These are phyloP conservation scores for Morone saxatilis DNA, from an alignment of 2,113 vertebrate genomes.

Conservation along the genomic window DNA sequence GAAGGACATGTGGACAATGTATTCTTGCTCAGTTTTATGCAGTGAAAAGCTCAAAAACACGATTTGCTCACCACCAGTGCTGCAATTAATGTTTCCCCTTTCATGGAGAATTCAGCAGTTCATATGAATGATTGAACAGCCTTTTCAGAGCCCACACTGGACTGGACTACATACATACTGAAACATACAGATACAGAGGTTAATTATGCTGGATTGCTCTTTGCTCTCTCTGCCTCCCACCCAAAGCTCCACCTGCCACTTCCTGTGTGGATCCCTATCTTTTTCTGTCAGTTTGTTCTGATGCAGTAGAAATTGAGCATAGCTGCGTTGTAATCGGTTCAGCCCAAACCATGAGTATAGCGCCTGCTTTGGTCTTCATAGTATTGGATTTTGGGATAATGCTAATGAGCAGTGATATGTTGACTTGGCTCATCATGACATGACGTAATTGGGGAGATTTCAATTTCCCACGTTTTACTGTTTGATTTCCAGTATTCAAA, in stretches of 20 bases:
- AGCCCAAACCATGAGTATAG: background rate
- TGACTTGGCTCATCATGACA: slow-evolving; percentile 15
- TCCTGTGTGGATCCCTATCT: slow-evolving; percentile 9
- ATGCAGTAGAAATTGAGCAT: slow-evolving; percentile 5
- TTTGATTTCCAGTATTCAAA: slow-evolving; percentile 5
- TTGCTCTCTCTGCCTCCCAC: slow-evolving; percentile 1
- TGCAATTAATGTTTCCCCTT: slow-evolving; percentile 18
- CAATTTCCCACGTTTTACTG: background rate
- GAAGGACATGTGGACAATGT: slow-evolving; percentile 15
- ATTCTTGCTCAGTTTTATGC: slow-evolving; percentile 10
- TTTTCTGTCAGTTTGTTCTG: slow-evolving; percentile 14
- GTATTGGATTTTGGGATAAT: slow-evolving; percentile 8
- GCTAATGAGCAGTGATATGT: background rate
- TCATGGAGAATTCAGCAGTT: slow-evolving; percentile 9
- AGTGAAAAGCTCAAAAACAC: slow-evolving; percentile 16
- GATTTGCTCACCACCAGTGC: background rate
- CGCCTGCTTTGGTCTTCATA: background rate
- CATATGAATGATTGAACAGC: slow-evolving; percentile 39
- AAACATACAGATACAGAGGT: slow-evolving; percentile 17
- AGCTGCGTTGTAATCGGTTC: background rate
- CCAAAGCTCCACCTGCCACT: slow-evolving; percentile 19
- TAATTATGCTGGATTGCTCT: slow-evolving; percentile 33
- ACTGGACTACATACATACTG: background rate
- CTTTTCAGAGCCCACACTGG: slow-evolving; percentile 6
- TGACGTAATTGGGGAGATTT: background rate